Evolutionary conservation across 2,797 vertebrate species (phyloP), one percentile per base, ranked within the genome.

Genomic region (Chiloscyllium punctatum): DNA sequence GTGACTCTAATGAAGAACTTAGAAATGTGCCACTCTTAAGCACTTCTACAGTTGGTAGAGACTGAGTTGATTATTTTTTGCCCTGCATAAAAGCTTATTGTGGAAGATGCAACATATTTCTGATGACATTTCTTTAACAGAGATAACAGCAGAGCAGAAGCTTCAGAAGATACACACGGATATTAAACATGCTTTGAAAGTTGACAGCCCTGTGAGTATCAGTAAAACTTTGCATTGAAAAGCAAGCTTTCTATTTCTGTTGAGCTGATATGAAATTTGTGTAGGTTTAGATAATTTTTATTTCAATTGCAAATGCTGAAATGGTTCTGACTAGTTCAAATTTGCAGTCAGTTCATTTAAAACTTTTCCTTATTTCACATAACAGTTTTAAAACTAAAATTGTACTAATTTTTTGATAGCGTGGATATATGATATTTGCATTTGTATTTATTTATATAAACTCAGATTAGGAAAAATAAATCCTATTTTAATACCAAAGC

Each of bases 111-210:
- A 95, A 95, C 71, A 74, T 7, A 57, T 95, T 77, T 51, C 94
- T 94, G 92, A 48, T 72, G 25, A 42, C 62, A 30, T 11, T 74
- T 53, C 68, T 84, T 48, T 79, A 27, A 42, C 96, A 99, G 99
- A 99, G 95, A 97, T 98, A 27, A 98, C 98, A 0, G 98, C 99
- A 4, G 99, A 99, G 82, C 99, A 99, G 97, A 98, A 98, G 95
- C 98, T 99, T 3, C 99, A 99, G 97, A 99, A 99, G 96, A 98
- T 99, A 51, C 99, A 99, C 97, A 99, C 98, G 0, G 99, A 99
- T 96, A 98, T 99, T 96, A 99, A 99, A 97, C 99, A 99, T 97
- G 98, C 99, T 88, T 97, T 99, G 95, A 99, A 99, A 97, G 99
- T 99, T n/a, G 99, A 99, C 97, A 99, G 98, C 97, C 99, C 99